Evolutionary conservation across 2,113 vertebrate species (phyloP).

Genomic region (Triplophysa rosa): DNA sequence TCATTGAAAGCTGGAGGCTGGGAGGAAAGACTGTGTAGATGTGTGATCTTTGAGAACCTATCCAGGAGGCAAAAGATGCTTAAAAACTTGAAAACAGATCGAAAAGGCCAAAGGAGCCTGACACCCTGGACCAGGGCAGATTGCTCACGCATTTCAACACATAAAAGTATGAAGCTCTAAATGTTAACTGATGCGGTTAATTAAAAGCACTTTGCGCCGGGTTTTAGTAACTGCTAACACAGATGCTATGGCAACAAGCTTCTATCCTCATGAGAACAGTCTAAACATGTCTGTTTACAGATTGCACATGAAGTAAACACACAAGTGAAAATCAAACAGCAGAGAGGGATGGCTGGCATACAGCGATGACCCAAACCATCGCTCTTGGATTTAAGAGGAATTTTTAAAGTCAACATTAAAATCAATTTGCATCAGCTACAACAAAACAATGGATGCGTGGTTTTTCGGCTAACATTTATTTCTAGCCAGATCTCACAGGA

Average conservation of each 20-base stretch:
- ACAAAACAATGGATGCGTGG: too few species aligned
- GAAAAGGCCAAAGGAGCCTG: neutral
- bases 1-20: slow-evolving; percentile 1
- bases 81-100: neutral
- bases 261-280: slow-evolving; percentile 42
- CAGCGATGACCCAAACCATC: too few species aligned
- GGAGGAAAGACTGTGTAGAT: slow-evolving; percentile 2
- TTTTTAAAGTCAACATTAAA: neutral
- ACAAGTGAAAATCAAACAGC: neutral
- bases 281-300: slow-evolving; percentile 33
- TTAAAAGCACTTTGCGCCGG: slow-evolving; percentile 1
- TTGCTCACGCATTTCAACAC: neutral
- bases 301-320: slow-evolving; percentile 25
- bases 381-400: neutral
- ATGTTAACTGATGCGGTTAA: slow-evolving; percentile 24
- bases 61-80: slow-evolving; percentile 2
- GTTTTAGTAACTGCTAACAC: slow-evolving; percentile 35
- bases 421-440: too few species aligned
- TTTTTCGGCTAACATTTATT: too few species aligned
- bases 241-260: slow-evolving; percentile 57
- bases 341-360: neutral
- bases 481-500: too few species aligned
- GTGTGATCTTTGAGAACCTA: slow-evolving; percentile 21
- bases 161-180: neutral
- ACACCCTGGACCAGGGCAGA: neutral